Evolutionary conservation across 1,140 invertebrate species (phyloP), one percentile per base, ranked within the genome.

Genomic region (Drosophila oshimai): DNA sequence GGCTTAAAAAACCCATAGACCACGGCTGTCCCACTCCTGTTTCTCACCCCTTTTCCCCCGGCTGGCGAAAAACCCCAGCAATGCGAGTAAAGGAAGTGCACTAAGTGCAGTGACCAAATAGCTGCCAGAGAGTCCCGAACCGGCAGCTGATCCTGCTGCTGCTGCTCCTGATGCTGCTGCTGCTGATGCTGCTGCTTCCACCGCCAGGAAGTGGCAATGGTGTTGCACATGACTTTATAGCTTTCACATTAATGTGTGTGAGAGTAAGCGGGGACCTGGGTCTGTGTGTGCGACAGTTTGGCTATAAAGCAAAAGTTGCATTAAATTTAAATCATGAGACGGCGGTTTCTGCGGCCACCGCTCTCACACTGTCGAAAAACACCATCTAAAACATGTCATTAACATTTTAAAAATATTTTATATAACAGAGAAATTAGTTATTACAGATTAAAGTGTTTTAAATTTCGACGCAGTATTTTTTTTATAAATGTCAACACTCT

Each of bases 81-180:
- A 73, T 84, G 70, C 65, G 74, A 71, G 73, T 33, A 65, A 65
- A 70, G 78, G 79, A 84, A 84, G 79, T 84, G 64, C 70, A 68
- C 79, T 84, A 84, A 84, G 80, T 84, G 80, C 79, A 84, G 79
- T 84, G 80, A 84, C 80, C 79, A 84, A 84, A 78, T 61, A 71
- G 74, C 73, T 74, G 62, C 70, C 62, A 69, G 65, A 62, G 61
- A 77, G 60, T 72, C 53, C 58, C 31, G 39, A 72, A 24, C 44
- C 31, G 18, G 41, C 54, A 44, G 49, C 47, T 39, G 41, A 45
- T 53, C 26, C 55, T 50, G 24, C 45, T 42, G 10, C 33, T 17
- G 34, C 55, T 62, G 7, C 31, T 34, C 13, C 51, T 12, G 41
- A 39, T 58, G 31, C 60, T 64, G 42, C 44, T 13, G 6, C 42